Evolutionary conservation across 2,797 vertebrate species (phyloP).

Genomic region (Crax fasciolata): DNA sequence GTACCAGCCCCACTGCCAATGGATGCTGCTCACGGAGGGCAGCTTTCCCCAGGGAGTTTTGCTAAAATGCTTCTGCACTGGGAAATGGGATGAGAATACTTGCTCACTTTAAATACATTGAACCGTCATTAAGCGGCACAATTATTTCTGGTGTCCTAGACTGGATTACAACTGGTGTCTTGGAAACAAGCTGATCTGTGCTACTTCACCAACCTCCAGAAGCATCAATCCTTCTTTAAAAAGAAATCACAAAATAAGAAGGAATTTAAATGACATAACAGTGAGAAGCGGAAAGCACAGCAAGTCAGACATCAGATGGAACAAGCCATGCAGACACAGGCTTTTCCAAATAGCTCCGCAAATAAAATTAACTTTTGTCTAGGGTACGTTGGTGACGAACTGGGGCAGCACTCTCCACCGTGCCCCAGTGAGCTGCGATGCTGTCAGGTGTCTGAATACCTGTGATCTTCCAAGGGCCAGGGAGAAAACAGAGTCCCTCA

Average conservation of each 20-base stretch:
- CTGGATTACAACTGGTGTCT: neutral
- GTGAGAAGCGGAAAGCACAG: neutral
- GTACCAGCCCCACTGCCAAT: fast-evolving
- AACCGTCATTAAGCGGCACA: neutral
- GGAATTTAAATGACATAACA: neutral
- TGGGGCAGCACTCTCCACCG: neutral
- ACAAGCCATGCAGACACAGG: neutral
- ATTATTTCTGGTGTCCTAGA: neutral
- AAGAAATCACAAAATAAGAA: conserved; percentile 5
- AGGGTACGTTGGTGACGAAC: fast-evolving
- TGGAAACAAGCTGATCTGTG: neutral
- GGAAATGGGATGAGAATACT: neutral
- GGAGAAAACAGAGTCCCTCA: neutral
- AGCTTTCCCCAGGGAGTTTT: neutral
- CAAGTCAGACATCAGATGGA: neutral
- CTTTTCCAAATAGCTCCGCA: conserved; percentile 18
- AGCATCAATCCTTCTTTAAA: neutral
- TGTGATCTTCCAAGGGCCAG: neutral
- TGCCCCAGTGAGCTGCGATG: fast-evolving
- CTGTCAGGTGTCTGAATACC: neutral
- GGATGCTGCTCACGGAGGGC: fast-evolving
- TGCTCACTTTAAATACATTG: neutral
- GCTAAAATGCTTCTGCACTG: neutral
- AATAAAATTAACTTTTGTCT: neutral
- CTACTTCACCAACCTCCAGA: neutral